Evolutionary conservation across 1,140 invertebrate genomes (phyloP).

Genomic region (Leptopilina clavipes): DNA sequence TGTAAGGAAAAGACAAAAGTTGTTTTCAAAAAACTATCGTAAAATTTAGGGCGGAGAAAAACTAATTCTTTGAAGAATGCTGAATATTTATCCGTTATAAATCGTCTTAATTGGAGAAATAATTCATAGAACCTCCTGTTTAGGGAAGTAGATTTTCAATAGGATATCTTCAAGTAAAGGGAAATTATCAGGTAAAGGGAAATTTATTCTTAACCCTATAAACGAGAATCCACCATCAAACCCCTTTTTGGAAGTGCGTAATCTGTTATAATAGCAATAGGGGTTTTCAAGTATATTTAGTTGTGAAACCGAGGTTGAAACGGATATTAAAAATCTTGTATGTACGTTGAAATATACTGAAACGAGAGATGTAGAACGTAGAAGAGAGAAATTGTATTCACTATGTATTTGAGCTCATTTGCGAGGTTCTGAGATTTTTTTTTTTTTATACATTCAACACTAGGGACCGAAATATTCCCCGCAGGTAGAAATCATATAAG

Average conservation of each 20-base stretch:
- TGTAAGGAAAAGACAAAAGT: too few species aligned
- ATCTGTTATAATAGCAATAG: background rate
- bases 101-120: constrained; percentile 7
- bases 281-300: background rate
- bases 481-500: constrained; percentile 12
- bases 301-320: too few species aligned
- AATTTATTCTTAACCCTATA: background rate
- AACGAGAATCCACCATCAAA: background rate
- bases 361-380: background rate
- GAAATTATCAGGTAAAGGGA: background rate
- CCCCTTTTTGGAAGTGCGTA: background rate
- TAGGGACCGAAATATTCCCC: background rate
- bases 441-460: too few species aligned
- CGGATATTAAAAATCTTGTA: background rate
- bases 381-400: background rate
- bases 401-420: background rate
- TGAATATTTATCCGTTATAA: background rate
- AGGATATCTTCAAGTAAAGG: background rate
- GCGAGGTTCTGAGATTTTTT: background rate
- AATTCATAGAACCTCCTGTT: background rate
- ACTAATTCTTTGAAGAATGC: background rate
- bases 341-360: background rate
- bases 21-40: background rate
- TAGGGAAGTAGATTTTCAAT: background rate
- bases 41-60: background rate